Conservation (phyloP, 1,140 invertebrate genomes). For the Scylla paramamosain region DNA sequence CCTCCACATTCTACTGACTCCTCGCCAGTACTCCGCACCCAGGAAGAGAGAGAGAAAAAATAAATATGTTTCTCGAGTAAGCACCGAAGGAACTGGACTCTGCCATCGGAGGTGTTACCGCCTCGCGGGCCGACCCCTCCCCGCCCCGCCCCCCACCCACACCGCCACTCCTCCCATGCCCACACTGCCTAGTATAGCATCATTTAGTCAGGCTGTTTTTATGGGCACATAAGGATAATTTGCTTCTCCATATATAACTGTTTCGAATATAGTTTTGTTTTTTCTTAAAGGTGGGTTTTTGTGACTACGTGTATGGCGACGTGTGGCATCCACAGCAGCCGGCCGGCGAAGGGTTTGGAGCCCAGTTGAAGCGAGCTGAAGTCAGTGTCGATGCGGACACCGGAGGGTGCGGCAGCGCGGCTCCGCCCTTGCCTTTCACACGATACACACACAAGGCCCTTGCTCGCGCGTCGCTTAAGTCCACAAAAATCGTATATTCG, state of each 20-base stretch:
- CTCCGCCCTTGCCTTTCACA: slow-evolving; percentile 31
- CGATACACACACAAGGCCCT: not conserved
- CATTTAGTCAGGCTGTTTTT: not conserved
- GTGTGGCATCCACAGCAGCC: slow-evolving; percentile 50
- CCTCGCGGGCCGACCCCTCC: not conserved
- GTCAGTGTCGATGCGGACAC: slow-evolving; percentile 73
- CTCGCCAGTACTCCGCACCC: not conserved
- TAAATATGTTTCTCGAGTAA: slow-evolving; percentile 51
- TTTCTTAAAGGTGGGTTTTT: not conserved
- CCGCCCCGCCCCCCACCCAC: not conserved
- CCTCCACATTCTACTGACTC: not conserved
- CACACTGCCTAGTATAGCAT: not conserved
- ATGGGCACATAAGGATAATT: not conserved
- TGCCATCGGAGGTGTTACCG: slow-evolving; percentile 35
- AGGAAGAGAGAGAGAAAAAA: not conserved
- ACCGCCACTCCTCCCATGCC: not conserved
- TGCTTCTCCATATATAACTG: not conserved
- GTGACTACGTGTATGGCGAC: not conserved
- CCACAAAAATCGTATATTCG: slow-evolving; percentile 51
- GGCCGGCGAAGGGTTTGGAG: slow-evolving; percentile 69
- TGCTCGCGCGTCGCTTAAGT: slow-evolving; percentile 32
- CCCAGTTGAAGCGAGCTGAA: slow-evolving; percentile 64
- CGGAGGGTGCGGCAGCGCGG: slow-evolving; percentile 55
- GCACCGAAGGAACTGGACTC: slow-evolving; percentile 41
- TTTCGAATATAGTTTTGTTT: not conserved